These are phyloP conservation scores for Boloria euphrosyne DNA, from an alignment of 2,888 invertebrate genomes.

Conservation along the genomic window DNA sequence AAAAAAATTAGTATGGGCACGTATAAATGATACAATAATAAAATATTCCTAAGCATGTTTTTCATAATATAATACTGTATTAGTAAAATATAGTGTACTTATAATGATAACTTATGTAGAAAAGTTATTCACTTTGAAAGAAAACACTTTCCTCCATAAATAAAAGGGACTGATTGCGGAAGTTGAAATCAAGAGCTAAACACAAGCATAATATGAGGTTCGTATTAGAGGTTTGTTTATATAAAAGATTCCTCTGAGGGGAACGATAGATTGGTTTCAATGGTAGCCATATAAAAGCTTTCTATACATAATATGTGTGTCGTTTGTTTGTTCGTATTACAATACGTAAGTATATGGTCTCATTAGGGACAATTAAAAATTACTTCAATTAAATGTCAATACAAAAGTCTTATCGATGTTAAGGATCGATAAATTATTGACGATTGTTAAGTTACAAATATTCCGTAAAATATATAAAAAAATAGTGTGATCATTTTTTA, in stretches of 20 bases:
- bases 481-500: no score
- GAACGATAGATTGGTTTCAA: constrained; percentile 23
- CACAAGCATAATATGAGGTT: constrained; percentile 15
- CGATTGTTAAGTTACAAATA: no score
- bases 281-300: constrained; percentile 8
- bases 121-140: constrained; percentile 13
- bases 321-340: background rate
- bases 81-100: background rate
- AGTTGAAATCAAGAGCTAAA: constrained; percentile 18
- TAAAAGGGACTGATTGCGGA: constrained; percentile 13
- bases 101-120: constrained; percentile 7
- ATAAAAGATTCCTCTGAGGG: constrained; percentile 27
- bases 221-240: constrained; percentile 25
- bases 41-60: background rate
- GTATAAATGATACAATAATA: background rate
- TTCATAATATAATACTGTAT: background rate
- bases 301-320: constrained; percentile 1
- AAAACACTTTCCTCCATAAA: constrained; percentile 9
- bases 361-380: background rate
- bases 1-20: no score
- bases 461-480: no score
- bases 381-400: no score
- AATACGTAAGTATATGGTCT: background rate
- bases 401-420: no score
- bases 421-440: no score